phyloP scores from a whole-genome alignment of 2,797 vertebrate species.

The Onychomys torridus region DNA sequence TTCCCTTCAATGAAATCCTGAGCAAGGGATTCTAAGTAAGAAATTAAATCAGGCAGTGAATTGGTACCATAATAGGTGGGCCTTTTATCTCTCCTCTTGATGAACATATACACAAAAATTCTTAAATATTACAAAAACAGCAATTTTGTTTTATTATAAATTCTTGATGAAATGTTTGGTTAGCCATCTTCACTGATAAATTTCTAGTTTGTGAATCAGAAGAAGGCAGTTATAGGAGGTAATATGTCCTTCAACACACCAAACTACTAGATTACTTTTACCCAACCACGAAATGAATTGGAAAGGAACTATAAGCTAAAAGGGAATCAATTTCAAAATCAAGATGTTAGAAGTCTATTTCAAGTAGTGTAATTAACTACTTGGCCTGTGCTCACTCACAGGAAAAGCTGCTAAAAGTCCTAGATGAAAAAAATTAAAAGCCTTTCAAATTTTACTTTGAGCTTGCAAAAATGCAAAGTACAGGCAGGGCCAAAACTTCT shows the following conservation, averaged over 20 bases:
- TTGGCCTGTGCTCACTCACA: not conserved
- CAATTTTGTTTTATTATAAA: conserved; percentile 27
- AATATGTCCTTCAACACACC: not conserved
- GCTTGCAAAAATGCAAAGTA: conserved; percentile 25
- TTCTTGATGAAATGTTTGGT: conserved; percentile 6
- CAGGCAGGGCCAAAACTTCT: not conserved
- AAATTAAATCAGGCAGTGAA: conserved; percentile 15
- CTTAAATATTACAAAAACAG: conserved; percentile 29
- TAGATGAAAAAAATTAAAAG: not conserved
- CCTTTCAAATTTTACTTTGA: conserved; percentile 7
- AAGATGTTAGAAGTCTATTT: conserved; percentile 45
- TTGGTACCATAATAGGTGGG: not conserved
- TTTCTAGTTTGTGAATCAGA: conserved; percentile 43
- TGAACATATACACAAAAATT: not conserved
- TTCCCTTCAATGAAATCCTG: conserved; percentile 5
- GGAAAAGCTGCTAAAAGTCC: conserved; percentile 41
- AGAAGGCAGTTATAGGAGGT: not conserved
- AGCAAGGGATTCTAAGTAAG: conserved; percentile 5
- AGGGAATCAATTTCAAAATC: conserved; percentile 44
- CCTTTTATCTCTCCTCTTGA: not conserved
- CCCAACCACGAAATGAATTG: conserved; percentile 16
- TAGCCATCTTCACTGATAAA: conserved; percentile 36
- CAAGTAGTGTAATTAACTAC: not conserved
- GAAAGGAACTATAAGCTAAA: conserved; percentile 46
- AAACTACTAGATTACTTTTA: conserved; percentile 19